Percentiles rank a stretch among this genome's conserved stretches.
These are phyloP conservation scores for Acrobasis suavella DNA, from an alignment of 2,888 invertebrate species.

Conservation along the genomic window DNA sequence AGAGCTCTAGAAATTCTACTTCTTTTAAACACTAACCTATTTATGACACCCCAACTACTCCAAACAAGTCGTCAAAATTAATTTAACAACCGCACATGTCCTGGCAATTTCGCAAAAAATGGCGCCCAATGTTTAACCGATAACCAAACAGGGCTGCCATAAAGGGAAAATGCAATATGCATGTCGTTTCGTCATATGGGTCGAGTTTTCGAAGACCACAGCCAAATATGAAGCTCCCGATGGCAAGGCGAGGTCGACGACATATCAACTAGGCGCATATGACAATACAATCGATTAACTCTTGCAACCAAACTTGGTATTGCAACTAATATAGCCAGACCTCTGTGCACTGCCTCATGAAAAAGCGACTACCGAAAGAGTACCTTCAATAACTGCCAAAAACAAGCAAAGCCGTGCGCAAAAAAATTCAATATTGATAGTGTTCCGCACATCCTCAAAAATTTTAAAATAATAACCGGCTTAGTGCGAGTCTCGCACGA, in stretches of 20 bases:
- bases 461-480: too few relatives aligned
- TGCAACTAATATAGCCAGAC: slow-evolving; percentile 43
- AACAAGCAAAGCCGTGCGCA: neutral
- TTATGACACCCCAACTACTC: neutral
- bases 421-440: neutral
- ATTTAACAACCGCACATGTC: slow-evolving; percentile 16
- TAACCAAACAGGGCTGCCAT: slow-evolving; percentile 13
- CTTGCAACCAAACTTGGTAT: slow-evolving; percentile 68
- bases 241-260: slow-evolving; percentile 55
- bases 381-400: slow-evolving; percentile 25
- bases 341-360: slow-evolving; percentile 30
- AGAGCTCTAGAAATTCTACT: neutral
- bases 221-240: slow-evolving; percentile 63
- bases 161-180: slow-evolving; percentile 26
- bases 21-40: neutral
- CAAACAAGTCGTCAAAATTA: slow-evolving; percentile 4
- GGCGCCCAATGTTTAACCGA: slow-evolving; percentile 17
- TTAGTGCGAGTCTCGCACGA: too few relatives aligned
- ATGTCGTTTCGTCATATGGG: slow-evolving; percentile 33
- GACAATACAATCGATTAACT: slow-evolving; percentile 63
- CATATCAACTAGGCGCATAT: slow-evolving; percentile 46
- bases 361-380: slow-evolving; percentile 22
- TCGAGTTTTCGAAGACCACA: slow-evolving; percentile 42
- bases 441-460: neutral
- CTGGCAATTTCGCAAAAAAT: slow-evolving; percentile 18